These are phyloP conservation scores for Onchidella celtica DNA, from an alignment of 2,888 invertebrate species.

Conservation along the genomic window DNA sequence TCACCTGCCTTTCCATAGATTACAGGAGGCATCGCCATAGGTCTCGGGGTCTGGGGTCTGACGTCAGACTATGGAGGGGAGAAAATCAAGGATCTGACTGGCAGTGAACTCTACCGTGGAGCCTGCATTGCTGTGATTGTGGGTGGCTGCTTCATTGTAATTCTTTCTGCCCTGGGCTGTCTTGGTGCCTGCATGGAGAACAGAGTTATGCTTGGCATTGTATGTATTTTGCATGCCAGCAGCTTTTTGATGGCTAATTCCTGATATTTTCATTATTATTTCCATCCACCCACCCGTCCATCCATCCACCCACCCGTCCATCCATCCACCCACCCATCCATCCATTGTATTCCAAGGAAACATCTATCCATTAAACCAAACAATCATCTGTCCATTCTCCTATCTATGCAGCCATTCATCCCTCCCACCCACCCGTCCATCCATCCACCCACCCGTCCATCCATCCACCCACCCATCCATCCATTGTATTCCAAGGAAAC, in stretches of 20 bases:
- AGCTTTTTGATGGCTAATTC: not conserved
- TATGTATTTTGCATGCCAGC: conserved; percentile 35
- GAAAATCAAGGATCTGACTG: conserved; percentile 25
- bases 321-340: no score
- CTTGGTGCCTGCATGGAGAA: conserved; percentile 46
- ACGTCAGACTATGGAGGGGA: conserved; percentile 28
- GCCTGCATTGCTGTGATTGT: conserved; percentile 43
- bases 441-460: no score
- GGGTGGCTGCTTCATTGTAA: conserved; percentile 24
- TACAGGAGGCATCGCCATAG: conserved; percentile 42
- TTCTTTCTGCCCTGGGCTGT: conserved; percentile 46
- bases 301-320: no score
- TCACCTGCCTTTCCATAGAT: conserved; percentile 16
- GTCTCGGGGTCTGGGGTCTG: conserved; percentile 39
- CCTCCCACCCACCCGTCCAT: no score
- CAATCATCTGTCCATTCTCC: no score
- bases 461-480: no score
- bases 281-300: no score
- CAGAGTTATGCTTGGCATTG: conserved; percentile 43
- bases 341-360: no score
- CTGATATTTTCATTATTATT: no score
- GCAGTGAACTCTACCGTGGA: conserved; percentile 39
- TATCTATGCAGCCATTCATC: no score
- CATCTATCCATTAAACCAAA: no score
- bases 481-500: no score